These are phyloP conservation scores for Sylvia atricapilla DNA, from an alignment of 2,113 vertebrate species.

Conservation along the genomic window DNA sequence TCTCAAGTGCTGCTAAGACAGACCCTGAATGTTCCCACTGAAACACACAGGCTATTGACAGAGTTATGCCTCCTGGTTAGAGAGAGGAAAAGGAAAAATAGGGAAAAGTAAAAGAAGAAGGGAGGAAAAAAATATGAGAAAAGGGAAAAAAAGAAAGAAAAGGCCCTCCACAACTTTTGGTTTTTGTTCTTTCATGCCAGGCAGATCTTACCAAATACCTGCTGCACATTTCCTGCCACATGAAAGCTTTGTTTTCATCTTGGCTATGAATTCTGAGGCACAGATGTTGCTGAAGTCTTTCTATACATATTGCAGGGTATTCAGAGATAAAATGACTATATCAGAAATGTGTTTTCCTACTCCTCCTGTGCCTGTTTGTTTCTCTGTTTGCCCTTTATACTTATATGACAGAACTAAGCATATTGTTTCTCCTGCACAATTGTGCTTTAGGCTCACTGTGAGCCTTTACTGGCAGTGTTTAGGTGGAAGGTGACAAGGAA, in stretches of 20 bases:
- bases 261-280: background rate
- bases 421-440: background rate
- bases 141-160: no score
- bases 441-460: background rate
- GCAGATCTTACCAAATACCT: background rate
- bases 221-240: background rate
- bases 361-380: background rate
- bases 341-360: background rate
- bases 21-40: background rate
- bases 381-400: background rate
- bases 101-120: rapidly evolving
- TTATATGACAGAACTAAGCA: background rate
- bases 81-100: background rate
- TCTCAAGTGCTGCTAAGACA: background rate
- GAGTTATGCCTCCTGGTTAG: background rate
- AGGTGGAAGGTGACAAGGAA: background rate
- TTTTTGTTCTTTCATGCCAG: background rate
- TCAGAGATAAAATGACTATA: background rate
- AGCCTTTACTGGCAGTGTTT: background rate
- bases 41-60: background rate
- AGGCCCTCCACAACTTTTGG: background rate
- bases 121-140: rapidly evolving
- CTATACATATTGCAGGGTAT: background rate
- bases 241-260: background rate
- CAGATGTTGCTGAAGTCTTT: background rate